These are phyloP conservation scores for Lepisosteus oculatus DNA, from an alignment of 2,113 vertebrate genomes.

Conservation along the genomic window DNA sequence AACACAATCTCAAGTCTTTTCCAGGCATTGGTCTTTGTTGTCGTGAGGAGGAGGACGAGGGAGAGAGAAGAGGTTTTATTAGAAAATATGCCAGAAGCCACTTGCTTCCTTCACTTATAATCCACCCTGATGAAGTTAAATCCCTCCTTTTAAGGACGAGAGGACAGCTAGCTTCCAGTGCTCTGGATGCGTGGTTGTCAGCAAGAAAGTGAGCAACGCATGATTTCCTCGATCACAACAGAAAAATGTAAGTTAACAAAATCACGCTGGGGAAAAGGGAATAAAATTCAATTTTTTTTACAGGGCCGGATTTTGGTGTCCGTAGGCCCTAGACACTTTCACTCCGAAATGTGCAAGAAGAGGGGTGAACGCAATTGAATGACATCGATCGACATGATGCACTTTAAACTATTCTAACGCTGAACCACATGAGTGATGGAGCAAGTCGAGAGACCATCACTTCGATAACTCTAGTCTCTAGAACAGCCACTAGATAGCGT, in stretches of 20 bases:
- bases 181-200: neutral
- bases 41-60: neutral
- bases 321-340: neutral
- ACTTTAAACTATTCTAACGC: no score
- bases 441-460: no score
- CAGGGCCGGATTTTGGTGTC: neutral
- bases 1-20: neutral
- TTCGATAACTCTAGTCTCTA: no score
- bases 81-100: conserved; percentile 19
- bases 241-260: no score
- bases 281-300: neutral
- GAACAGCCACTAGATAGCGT: no score
- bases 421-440: no score
- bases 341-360: neutral
- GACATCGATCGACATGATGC: no score
- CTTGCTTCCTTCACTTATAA: neutral
- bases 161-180: conserved; percentile 16
- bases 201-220: no score
- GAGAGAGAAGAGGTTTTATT: conserved; percentile 4
- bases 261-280: neutral
- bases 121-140: conserved; percentile 5
- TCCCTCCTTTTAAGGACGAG: conserved; percentile 7
- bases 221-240: no score
- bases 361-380: neutral
- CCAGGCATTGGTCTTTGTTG: conserved; percentile 4